A percentile compares a stretch with the other conserved stretches of the same genome.
These are phyloP conservation scores for Spizaetus ornatus DNA, from an alignment of 2,113 vertebrate species.

Conservation along the genomic window DNA sequence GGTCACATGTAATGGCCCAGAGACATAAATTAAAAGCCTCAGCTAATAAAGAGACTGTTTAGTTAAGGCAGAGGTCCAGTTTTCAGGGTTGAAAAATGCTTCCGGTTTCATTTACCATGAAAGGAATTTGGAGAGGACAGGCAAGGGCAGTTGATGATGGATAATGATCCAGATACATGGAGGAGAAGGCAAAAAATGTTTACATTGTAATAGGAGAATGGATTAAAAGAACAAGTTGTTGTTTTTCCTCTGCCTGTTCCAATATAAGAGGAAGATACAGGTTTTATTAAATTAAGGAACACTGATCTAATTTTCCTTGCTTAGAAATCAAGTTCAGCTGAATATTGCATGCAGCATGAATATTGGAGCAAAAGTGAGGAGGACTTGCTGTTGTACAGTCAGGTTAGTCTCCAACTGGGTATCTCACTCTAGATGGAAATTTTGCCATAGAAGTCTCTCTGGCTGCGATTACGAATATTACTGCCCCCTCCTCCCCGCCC, in stretches of 20 bases:
- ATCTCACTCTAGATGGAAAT: neutral
- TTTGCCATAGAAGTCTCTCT: neutral
- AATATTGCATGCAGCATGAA: neutral
- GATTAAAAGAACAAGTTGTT: neutral
- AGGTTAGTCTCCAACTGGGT: neutral
- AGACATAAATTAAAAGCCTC: neutral
- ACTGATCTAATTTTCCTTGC: neutral
- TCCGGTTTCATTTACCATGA: neutral
- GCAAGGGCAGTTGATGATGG: neutral
- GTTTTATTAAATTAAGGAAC: neutral
- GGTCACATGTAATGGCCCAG: neutral
- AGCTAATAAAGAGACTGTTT: neutral
- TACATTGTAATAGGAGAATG: neutral
- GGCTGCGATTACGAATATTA: neutral
- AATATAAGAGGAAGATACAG: neutral
- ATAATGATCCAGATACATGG: neutral
- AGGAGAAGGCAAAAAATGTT: neutral
- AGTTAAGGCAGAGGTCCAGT: neutral
- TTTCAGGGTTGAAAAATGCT: neutral
- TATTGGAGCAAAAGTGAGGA: neutral
- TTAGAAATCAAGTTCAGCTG: neutral
- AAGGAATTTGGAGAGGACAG: neutral
- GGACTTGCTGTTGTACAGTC: neutral
- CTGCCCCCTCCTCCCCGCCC: accelerated
- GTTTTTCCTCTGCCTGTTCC: neutral